Percentiles rank a stretch among this genome's conserved stretches.
These are phyloP conservation scores for Epirrita christyi DNA, from an alignment of 2,888 invertebrate species.

Conservation along the genomic window DNA sequence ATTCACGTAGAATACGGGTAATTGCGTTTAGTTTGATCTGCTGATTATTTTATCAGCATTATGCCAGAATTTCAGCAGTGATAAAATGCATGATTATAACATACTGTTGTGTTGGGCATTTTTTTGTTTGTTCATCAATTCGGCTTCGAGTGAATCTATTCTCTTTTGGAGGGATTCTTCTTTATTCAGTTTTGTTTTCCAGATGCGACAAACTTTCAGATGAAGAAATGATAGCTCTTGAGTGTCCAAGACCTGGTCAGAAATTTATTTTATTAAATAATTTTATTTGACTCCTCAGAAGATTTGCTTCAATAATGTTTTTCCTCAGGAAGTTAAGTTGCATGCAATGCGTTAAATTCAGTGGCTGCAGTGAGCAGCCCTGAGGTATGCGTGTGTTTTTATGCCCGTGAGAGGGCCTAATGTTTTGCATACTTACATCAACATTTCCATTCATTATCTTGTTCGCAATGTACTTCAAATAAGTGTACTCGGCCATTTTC, in stretches of 20 bases:
- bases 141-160: slow-evolving; percentile 75
- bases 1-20: too few relatives aligned
- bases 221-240: slow-evolving; percentile 84
- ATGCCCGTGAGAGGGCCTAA: slow-evolving; percentile 1
- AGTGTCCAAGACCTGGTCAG: slow-evolving; percentile 66
- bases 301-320: too few relatives aligned
- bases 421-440: slow-evolving; percentile 55
- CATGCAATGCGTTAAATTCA: too few relatives aligned
- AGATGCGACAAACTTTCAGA: slow-evolving; percentile 80
- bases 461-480: slow-evolving; percentile 72
- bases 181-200: slow-evolving; percentile 70
- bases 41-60: too few relatives aligned
- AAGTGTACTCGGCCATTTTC: slow-evolving; percentile 67
- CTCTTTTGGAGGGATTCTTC: slow-evolving; percentile 73
- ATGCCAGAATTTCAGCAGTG: too few relatives aligned
- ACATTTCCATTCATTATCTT: slow-evolving; percentile 64
- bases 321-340: too few relatives aligned
- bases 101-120: slow-evolving; percentile 79
- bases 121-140: slow-evolving; percentile 75
- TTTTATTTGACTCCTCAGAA: too few relatives aligned
- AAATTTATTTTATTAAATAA: neutral
- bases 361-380: too few relatives aligned
- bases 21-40: too few relatives aligned
- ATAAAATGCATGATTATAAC: slow-evolving; percentile 23
- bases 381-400: too few relatives aligned